Conservation (phyloP, 1,140 invertebrate species). For the Grapholita molesta region DNA sequence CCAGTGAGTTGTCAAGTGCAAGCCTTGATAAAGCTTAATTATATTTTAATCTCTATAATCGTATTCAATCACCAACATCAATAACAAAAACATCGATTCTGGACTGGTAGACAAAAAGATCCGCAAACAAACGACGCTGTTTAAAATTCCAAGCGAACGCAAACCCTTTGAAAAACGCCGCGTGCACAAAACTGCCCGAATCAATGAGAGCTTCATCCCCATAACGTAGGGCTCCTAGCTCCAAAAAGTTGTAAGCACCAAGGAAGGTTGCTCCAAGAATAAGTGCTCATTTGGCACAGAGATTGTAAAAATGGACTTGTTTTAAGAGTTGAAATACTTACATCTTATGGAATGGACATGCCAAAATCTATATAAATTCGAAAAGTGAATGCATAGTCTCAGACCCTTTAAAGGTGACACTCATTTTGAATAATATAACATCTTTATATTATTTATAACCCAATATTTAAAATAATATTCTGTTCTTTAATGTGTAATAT, state of each 20-base stretch:
- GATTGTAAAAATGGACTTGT: no score
- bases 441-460: no score
- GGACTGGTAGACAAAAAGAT: neutral
- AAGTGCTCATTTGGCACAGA: no score
- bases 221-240: neutral
- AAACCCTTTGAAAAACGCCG: constrained; percentile 8
- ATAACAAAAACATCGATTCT: neutral
- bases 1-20: neutral
- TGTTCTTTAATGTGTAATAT: no score
- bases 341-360: no score
- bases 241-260: neutral
- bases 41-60: neutral
- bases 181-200: neutral
- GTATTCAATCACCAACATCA: neutral
- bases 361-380: no score
- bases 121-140: neutral
- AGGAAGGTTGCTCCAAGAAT: neutral
- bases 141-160: neutral
- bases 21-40: neutral
- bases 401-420: no score
- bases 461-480: no score
- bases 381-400: no score
- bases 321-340: no score
- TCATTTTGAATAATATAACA: no score
- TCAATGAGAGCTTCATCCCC: neutral